Evolutionary conservation across 2,797 vertebrate species (phyloP).

Genomic region (Margarornis squamiger): DNA sequence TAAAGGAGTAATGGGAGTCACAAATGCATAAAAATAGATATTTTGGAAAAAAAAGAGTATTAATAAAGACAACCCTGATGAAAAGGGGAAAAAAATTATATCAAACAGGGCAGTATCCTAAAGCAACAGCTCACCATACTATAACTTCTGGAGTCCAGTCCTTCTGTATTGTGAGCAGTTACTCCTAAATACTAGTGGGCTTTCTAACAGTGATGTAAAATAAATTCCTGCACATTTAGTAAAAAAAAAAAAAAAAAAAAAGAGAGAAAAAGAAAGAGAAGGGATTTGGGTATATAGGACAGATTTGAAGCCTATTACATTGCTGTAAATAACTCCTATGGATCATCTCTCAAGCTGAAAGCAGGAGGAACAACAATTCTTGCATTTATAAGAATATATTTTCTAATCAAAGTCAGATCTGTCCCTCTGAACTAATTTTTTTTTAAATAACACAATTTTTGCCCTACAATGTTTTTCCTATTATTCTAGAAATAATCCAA

Average conservation of each 20-base stretch:
- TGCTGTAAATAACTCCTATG: background rate
- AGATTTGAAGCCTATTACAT: background rate
- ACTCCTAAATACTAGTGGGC: background rate
- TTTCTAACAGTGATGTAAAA: constrained; percentile 6
- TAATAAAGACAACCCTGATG: background rate
- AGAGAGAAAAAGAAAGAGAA: background rate
- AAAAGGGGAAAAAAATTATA: background rate
- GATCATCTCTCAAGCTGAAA: background rate
- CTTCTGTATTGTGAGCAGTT: constrained; percentile 8
- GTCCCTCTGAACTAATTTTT: background rate
- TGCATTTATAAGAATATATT: background rate
- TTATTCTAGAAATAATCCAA: background rate
- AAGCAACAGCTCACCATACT: constrained; percentile 19
- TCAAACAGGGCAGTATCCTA: background rate
- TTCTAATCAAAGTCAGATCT: background rate
- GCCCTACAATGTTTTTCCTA: background rate
- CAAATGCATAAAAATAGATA: constrained; percentile 70
- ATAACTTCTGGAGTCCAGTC: background rate
- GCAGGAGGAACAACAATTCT: background rate
- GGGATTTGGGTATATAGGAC: background rate
- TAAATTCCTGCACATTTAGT: background rate
- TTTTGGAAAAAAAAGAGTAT: background rate
- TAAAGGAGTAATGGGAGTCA: constrained; percentile 41
- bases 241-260: background rate
- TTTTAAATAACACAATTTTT: background rate